phyloP scores from a whole-genome alignment of 2,888 invertebrate genomes.

The Lamellibrachia satsuma region DNA sequence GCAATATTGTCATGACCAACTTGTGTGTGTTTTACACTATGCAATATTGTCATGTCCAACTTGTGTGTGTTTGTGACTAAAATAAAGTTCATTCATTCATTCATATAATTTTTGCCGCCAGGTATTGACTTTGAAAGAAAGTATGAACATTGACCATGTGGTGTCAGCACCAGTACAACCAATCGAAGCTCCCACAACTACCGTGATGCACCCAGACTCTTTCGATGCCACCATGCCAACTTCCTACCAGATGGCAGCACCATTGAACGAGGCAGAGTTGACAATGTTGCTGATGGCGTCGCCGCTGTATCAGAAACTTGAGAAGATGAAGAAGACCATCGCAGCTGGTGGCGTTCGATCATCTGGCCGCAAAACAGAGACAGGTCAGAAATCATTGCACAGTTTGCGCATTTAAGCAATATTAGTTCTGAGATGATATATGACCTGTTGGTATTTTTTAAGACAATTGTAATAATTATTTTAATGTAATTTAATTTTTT shows the following conservation, averaged over 20 bases:
- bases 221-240: slow-evolving; percentile 32
- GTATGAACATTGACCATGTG: slow-evolving; percentile 53
- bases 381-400: slow-evolving; percentile 39
- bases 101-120: slow-evolving; percentile 32
- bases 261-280: slow-evolving; percentile 59
- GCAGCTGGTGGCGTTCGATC: slow-evolving; percentile 44
- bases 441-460: too few species aligned
- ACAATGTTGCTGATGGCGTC: slow-evolving; percentile 60
- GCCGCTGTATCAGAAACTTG: slow-evolving; percentile 62
- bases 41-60: too few species aligned
- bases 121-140: slow-evolving; percentile 58
- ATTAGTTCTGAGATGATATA: too few species aligned
- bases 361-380: slow-evolving; percentile 32
- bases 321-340: slow-evolving; percentile 56
- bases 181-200: neutral
- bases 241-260: slow-evolving; percentile 56
- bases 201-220: neutral
- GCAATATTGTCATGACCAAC: too few species aligned
- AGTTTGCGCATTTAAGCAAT: neutral
- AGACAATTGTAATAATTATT: too few species aligned
- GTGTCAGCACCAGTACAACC: slow-evolving; percentile 17
- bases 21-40: too few species aligned
- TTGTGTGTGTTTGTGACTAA: too few species aligned
- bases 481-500: too few species aligned
- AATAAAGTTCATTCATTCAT: neutral